Conservation (phyloP, 2,797 vertebrate species). For the Dermochelys coriacea region DNA sequence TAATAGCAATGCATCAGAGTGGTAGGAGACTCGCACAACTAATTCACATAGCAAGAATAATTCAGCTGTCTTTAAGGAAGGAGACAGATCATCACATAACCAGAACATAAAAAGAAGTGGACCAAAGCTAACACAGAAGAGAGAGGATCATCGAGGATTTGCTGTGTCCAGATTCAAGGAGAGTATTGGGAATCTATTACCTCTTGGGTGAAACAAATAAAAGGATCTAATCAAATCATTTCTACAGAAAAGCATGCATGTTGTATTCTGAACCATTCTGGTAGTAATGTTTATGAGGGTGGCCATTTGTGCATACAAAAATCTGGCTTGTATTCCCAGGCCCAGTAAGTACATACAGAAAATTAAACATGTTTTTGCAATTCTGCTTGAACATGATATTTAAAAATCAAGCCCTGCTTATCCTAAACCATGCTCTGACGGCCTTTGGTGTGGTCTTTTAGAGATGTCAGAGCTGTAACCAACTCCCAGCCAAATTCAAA, state of each 20-base stretch:
- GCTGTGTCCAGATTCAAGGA: neutral
- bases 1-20: neutral
- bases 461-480: neutral
- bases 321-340: neutral
- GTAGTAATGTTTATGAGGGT: neutral
- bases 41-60: neutral
- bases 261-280: too few species aligned
- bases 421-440: neutral
- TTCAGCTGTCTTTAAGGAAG: neutral
- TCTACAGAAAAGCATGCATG: too few species aligned
- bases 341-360: neutral
- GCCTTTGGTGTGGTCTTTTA: neutral
- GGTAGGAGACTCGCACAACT: neutral
- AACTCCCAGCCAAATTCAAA: neutral
- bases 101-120: neutral
- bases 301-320: neutral
- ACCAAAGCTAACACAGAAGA: neutral
- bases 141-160: neutral
- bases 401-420: neutral
- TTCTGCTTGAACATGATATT: neutral
- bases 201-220: too few species aligned
- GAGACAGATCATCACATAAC: neutral
- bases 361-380: neutral
- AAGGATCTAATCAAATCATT: too few species aligned
- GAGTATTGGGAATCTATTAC: too few species aligned